These are phyloP conservation scores for Phaenicophaeus curvirostris DNA, from an alignment of 2,797 vertebrate genomes.

Conservation along the genomic window DNA sequence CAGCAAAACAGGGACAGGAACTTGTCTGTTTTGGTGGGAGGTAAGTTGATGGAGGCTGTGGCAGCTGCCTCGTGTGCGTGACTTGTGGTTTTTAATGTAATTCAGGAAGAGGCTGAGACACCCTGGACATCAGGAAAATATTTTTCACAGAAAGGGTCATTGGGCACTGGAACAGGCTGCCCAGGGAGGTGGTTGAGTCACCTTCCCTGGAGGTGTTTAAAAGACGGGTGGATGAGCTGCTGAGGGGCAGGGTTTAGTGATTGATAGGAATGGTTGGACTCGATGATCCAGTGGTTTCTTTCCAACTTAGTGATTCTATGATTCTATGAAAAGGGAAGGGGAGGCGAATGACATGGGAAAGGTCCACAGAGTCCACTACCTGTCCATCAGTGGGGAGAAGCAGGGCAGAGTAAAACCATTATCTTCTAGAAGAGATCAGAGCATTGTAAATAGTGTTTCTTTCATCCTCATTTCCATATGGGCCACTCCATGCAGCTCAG, in stretches of 20 bases:
- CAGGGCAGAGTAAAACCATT: neutral
- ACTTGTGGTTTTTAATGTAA: neutral
- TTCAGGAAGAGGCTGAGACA: neutral
- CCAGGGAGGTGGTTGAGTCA: too few species aligned
- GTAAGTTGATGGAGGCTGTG: conserved; percentile 18
- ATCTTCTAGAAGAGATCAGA: neutral
- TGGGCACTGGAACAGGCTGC: too few species aligned
- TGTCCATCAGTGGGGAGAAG: neutral
- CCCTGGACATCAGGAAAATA: too few species aligned
- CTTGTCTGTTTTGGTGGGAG: neutral
- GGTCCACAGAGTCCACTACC: neutral
- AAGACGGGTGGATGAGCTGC: too few species aligned
- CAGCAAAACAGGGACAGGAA: neutral
- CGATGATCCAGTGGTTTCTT: too few species aligned
- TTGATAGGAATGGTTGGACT: too few species aligned
- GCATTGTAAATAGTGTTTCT: neutral
- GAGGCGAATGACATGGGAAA: neutral
- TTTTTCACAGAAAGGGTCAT: too few species aligned
- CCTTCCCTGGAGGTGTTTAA: too few species aligned
- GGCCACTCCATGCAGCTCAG: neutral
- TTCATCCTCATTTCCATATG: neutral
- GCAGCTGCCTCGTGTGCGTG: neutral
- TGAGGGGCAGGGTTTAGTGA: too few species aligned
- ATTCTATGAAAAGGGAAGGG: neutral
- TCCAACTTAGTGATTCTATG: too few species aligned